Conservation (phyloP, 2,113 vertebrate genomes). For the Lasiurus borealis region DNA sequence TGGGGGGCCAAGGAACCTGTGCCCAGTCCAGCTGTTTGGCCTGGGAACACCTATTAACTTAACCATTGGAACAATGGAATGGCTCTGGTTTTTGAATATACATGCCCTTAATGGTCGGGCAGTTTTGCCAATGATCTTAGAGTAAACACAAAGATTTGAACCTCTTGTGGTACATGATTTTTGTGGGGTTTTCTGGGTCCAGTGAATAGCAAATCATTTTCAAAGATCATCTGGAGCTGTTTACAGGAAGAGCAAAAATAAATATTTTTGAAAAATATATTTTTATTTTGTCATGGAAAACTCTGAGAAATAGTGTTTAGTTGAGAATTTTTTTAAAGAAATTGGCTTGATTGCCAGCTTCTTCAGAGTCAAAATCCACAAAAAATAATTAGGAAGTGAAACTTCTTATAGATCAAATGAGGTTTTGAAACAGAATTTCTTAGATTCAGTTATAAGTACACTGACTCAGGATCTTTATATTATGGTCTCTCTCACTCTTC, state of each 20-base stretch:
- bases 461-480: conserved; percentile 36
- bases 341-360: not conserved
- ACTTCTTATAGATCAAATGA: not conserved
- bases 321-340: not conserved
- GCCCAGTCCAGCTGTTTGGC: not conserved
- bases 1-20: not conserved
- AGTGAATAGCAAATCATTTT: not conserved
- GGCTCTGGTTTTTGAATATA: not conserved
- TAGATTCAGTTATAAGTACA: not conserved
- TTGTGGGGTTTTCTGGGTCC: not conserved
- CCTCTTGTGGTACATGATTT: not conserved
- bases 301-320: not conserved
- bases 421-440: not conserved
- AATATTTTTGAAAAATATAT: not conserved
- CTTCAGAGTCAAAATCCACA: conserved; percentile 33
- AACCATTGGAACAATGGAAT: not conserved
- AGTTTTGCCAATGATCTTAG: not conserved
- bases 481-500: conserved; percentile 14
- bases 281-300: conserved; percentile 25
- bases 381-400: conserved; percentile 4
- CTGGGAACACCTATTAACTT: not conserved
- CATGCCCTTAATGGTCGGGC: fast-evolving
- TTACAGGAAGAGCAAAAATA: not conserved
- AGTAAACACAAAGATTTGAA: not conserved
- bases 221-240: not conserved